These are phyloP conservation scores for Grallaria varia DNA, from an alignment of 2,113 vertebrate species.

Conservation along the genomic window DNA sequence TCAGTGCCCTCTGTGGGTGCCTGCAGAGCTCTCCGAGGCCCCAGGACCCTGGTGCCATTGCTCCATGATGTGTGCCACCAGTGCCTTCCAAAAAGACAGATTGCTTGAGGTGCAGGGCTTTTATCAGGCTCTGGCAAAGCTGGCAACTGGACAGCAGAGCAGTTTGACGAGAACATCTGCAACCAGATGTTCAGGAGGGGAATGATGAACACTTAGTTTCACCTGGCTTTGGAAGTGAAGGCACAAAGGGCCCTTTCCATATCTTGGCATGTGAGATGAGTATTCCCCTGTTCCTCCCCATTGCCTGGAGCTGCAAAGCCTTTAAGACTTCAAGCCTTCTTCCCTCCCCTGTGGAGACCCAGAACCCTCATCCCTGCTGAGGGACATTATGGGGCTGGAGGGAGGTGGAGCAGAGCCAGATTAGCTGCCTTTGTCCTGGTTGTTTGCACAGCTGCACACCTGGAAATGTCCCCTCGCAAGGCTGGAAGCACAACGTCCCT, in stretches of 20 bases:
- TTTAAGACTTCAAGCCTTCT: background rate
- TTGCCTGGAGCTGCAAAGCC: background rate
- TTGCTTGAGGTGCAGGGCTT: background rate
- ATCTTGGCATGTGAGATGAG: rapidly evolving
- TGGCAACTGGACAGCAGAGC: background rate
- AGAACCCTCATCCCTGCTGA: background rate
- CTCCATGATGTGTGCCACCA: no score
- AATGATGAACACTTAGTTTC: background rate
- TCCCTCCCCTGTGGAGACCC: background rate
- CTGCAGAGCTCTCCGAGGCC: background rate
- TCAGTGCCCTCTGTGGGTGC: background rate
- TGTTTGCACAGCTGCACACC: background rate
- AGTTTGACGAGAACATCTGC: background rate
- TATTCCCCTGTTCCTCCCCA: background rate
- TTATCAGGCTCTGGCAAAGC: background rate
- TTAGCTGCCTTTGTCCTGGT: background rate
- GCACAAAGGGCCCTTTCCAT: background rate
- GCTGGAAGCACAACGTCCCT: background rate
- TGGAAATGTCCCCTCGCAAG: background rate
- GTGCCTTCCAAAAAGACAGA: rapidly evolving
- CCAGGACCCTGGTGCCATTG: rapidly evolving
- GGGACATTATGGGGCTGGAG: background rate
- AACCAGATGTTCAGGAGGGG: background rate
- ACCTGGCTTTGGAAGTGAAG: background rate
- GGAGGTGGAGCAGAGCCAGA: background rate